Evolutionary conservation across 1,140 invertebrate species (phyloP).

Genomic region (Dolichoris vasculosae): DNA sequence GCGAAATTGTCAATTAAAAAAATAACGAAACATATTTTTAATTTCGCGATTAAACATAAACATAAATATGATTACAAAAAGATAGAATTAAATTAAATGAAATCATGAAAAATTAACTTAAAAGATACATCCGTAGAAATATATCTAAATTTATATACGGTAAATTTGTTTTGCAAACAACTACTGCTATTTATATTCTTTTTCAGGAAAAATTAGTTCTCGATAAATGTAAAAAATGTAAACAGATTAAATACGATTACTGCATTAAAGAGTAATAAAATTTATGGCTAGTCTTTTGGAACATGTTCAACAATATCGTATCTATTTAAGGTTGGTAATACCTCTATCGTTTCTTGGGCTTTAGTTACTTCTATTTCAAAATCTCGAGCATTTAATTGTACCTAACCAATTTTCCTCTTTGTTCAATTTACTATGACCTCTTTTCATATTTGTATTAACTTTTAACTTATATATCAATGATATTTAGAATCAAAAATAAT

Average conservation of each 20-base stretch:
- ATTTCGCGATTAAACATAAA: too few species aligned
- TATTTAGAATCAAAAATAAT: not conserved
- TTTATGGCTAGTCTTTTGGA: slow-evolving; percentile 35
- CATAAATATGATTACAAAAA: too few species aligned
- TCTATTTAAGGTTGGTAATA: slow-evolving; percentile 48
- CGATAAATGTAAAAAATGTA: not conserved
- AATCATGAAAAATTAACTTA: too few species aligned
- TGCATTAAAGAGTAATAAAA: not conserved
- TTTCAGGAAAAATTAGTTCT: too few species aligned
- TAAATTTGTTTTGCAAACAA: too few species aligned
- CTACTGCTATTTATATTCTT: too few species aligned
- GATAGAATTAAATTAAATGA: too few species aligned
- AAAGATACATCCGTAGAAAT: too few species aligned
- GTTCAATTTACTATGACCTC: not conserved
- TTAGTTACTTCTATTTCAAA: slow-evolving; percentile 33
- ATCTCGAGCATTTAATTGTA: not conserved
- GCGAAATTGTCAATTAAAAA: too few species aligned
- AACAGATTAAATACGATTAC: not conserved
- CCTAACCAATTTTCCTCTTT: slow-evolving; percentile 36
- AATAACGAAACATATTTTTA: too few species aligned
- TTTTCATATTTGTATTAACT: not conserved
- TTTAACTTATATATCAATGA: not conserved
- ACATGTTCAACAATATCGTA: slow-evolving; percentile 49
- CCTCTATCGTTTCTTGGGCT: slow-evolving; percentile 31
- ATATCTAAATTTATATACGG: too few species aligned